Percentiles rank a stretch among this genome's conserved stretches.
phyloP scores from a whole-genome alignment of 2,113 vertebrate genomes.

The Herpetotheres cachinnans region DNA sequence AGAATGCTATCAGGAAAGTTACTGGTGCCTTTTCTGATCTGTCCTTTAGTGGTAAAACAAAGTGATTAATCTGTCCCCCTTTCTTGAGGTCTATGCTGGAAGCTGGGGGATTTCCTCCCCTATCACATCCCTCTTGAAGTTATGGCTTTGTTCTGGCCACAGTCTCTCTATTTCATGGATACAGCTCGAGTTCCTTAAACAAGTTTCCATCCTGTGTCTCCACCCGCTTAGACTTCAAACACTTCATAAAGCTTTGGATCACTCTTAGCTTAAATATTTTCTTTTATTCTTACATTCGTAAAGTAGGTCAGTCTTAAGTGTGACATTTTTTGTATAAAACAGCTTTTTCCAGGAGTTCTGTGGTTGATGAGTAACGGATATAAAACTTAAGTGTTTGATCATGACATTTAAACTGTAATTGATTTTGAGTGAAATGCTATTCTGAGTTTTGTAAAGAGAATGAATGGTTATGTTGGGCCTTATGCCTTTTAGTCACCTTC shows the following conservation, averaged over 20 bases:
- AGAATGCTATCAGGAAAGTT: not conserved
- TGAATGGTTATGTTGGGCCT: not conserved
- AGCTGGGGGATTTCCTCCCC: not conserved
- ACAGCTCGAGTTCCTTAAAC: not conserved
- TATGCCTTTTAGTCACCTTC: not conserved
- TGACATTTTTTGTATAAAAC: conserved; percentile 23
- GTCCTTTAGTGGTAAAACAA: not conserved
- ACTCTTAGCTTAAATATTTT: conserved; percentile 14
- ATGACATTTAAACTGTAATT: not conserved
- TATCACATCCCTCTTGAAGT: not conserved
- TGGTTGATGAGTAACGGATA: not conserved
- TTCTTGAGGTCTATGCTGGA: not conserved
- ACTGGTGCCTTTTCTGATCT: not conserved
- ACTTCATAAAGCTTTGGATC: conserved; percentile 59
- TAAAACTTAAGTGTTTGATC: not conserved
- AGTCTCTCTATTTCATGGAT: not conserved
- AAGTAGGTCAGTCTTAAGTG: conserved; percentile 42
- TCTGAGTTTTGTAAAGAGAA: not conserved
- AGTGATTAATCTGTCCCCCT: not conserved
- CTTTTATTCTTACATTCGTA: conserved; percentile 39
- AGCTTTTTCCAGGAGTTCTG: conserved; percentile 16
- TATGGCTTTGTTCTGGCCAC: not conserved
- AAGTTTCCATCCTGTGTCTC: conserved; percentile 43
- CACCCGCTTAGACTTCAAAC: conserved; percentile 17
- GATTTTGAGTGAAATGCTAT: not conserved